A percentile compares a stretch with the other conserved stretches of the same genome.
Evolutionary conservation across 2,113 vertebrate genomes (phyloP).

Genomic region (Caretta caretta): DNA sequence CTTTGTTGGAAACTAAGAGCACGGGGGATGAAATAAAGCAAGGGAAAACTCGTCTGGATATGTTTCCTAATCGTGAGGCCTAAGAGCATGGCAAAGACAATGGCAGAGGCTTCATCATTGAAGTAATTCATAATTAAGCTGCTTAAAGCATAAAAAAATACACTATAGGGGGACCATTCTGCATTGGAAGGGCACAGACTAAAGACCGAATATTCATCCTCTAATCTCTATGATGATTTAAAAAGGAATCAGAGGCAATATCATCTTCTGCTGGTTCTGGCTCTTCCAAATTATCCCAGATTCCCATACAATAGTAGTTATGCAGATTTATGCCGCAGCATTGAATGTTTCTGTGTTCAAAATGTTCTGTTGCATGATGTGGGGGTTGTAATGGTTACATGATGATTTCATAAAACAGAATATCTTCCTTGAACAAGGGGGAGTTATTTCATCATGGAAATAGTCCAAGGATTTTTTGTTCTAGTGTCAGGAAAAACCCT

Average conservation of each 20-base stretch:
- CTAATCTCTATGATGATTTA: neutral
- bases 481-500: neutral
- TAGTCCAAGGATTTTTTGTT: neutral
- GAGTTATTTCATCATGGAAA: neutral
- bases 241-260: neutral
- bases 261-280: neutral
- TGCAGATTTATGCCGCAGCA: neutral
- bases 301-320: neutral
- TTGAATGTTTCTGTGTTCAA: neutral
- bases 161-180: neutral
- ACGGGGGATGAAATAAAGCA: neutral
- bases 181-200: neutral
- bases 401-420: neutral
- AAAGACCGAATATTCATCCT: neutral
- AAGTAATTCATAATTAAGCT: neutral
- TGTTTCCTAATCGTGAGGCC: neutral
- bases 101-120: neutral
- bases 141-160: neutral
- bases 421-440: neutral
- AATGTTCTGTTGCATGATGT: neutral
- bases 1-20: neutral
- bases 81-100: neutral
- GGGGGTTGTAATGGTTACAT: neutral
- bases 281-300: neutral
- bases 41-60: neutral